Evolutionary conservation across 2,113 vertebrate species (phyloP).

Genomic region (Eonycteris spelaea): DNA sequence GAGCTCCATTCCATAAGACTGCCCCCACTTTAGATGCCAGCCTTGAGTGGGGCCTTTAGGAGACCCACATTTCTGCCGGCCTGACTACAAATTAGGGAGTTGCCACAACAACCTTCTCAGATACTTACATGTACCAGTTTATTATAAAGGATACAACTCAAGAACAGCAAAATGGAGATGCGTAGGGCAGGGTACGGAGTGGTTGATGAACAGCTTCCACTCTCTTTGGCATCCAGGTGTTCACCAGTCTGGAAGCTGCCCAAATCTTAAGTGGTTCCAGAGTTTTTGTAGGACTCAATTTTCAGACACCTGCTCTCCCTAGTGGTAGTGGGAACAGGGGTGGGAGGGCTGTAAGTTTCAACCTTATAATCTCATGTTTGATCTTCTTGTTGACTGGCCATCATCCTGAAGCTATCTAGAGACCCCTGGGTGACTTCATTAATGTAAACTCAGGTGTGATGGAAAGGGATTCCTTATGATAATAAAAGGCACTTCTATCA

Average conservation of each 20-base stretch:
- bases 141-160: background rate
- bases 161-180: background rate
- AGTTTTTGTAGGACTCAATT: background rate
- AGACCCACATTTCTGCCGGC: background rate
- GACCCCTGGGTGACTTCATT: background rate
- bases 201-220: background rate
- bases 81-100: background rate
- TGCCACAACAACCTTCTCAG: background rate
- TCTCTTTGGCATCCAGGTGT: background rate
- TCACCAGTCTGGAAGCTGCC: background rate
- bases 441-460: background rate
- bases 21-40: background rate
- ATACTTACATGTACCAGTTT: background rate
- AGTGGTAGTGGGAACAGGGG: background rate
- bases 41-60: background rate
- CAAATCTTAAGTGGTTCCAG: background rate
- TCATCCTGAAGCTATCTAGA: background rate
- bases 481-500: background rate
- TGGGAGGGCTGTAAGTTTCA: background rate
- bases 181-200: background rate
- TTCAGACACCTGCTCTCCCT: background rate
- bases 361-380: background rate
- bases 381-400: background rate
- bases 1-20: background rate
- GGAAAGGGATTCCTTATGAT: background rate